Percentiles rank a stretch among this genome's conserved stretches.
phyloP scores from a whole-genome alignment of 2,888 invertebrate genomes.

The Limnephilus auricula region DNA sequence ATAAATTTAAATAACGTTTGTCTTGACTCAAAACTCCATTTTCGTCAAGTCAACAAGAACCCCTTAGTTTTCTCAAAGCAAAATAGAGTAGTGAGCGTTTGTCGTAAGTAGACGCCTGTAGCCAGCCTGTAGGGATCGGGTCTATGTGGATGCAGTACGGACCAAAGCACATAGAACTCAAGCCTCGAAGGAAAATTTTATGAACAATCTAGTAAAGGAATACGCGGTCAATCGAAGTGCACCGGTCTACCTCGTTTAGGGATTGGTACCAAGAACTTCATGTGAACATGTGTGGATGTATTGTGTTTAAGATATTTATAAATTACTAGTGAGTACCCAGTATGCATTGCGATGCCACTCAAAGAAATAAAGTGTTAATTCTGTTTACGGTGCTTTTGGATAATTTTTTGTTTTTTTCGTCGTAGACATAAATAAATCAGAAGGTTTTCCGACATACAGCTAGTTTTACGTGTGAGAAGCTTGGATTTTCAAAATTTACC shows the following conservation, averaged over 20 bases:
- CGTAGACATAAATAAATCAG: no score
- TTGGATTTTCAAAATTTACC: no score
- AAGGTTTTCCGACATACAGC: no score
- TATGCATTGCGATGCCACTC: no score
- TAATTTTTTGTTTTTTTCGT: no score
- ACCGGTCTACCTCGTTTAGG: not conserved
- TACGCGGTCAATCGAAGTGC: not conserved
- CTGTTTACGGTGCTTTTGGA: no score
- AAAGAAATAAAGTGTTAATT: no score
- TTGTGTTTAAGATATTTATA: not conserved
- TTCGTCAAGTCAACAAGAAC: not conserved
- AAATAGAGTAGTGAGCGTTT: not conserved
- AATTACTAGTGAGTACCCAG: no score
- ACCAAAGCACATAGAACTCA: not conserved
- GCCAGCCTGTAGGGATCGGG: not conserved
- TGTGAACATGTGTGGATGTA: not conserved
- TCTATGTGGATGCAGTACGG: not conserved
- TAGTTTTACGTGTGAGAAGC: no score
- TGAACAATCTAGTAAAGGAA: not conserved
- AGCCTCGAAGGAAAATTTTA: not conserved
- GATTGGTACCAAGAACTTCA: not conserved
- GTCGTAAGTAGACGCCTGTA: not conserved
- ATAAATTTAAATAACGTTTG: not conserved
- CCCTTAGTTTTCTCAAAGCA: not conserved
- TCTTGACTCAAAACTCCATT: not conserved